Evolutionary conservation across 2,888 invertebrate species (phyloP).

Genomic region (Drosophila anomalata): DNA sequence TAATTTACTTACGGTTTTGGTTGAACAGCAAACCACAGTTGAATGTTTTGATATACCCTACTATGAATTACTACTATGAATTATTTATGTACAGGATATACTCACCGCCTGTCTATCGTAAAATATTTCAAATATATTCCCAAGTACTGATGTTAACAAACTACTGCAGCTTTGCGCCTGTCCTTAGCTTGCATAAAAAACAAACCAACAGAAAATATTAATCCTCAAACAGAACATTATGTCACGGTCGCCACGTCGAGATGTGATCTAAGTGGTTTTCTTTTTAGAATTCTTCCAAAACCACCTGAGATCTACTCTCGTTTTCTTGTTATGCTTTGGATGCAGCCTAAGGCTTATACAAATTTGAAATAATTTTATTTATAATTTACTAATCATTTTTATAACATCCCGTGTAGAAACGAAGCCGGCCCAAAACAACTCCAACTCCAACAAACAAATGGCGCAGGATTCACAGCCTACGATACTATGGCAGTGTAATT

Average conservation of each 20-base stretch:
- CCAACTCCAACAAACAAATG: slow-evolving; percentile 87
- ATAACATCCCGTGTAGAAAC: slow-evolving; percentile 87
- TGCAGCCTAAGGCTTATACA: slow-evolving; percentile 51
- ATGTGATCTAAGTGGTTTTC: slow-evolving; percentile 13
- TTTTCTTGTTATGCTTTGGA: slow-evolving; percentile 64
- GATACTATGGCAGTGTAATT: slow-evolving; percentile 99
- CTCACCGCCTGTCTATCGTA: slow-evolving; percentile 26
- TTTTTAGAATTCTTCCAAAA: not conserved
- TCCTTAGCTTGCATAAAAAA: slow-evolving; percentile 51
- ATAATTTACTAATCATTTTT: slow-evolving; percentile 3
- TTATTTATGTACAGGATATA: slow-evolving; percentile 22
- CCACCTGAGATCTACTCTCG: slow-evolving; percentile 24
- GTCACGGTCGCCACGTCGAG: slow-evolving; percentile 22
- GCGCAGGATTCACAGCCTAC: slow-evolving; percentile 98
- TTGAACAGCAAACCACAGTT: slow-evolving; percentile 81
- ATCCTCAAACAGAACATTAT: slow-evolving; percentile 35
- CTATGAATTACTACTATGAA: slow-evolving; percentile 41
- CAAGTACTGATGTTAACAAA: slow-evolving; percentile 26
- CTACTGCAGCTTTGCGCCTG: slow-evolving; percentile 64
- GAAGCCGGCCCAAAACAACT: slow-evolving; percentile 93
- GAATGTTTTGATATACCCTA: slow-evolving; percentile 66
- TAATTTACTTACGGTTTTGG: slow-evolving; percentile 51
- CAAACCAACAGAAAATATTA: slow-evolving; percentile 18
- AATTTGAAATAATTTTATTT: not conserved
- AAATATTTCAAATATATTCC: slow-evolving; percentile 29